These are phyloP conservation scores for Galbula dea DNA, from an alignment of 2,113 vertebrate genomes.

Conservation along the genomic window DNA sequence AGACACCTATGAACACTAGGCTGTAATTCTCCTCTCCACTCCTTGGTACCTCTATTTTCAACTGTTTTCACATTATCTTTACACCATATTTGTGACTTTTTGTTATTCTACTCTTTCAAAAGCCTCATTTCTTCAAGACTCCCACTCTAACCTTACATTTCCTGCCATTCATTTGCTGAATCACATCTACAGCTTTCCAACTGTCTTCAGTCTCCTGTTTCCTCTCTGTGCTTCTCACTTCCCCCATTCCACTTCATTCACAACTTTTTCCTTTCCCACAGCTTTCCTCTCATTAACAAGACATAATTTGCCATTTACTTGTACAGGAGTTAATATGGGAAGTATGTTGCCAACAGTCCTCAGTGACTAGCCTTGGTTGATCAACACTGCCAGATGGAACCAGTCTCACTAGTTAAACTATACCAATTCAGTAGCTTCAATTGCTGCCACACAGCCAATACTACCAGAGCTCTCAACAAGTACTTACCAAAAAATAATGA, in stretches of 20 bases:
- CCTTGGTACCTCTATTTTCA: not conserved
- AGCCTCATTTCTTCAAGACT: not conserved
- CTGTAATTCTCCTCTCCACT: not conserved
- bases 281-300: not conserved
- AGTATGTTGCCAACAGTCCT: not conserved
- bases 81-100: not conserved
- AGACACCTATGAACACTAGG: not conserved
- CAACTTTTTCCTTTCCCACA: not conserved
- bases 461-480: not conserved
- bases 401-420: not conserved
- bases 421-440: not conserved
- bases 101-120: not conserved
- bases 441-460: not conserved
- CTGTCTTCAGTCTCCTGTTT: not conserved
- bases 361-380: not conserved
- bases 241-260: not conserved
- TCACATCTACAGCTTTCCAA: not conserved
- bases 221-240: rapidly evolving
- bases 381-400: not conserved
- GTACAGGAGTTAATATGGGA: not conserved
- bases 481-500: not conserved
- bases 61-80: not conserved
- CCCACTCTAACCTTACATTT: not conserved
- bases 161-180: not conserved
- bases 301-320: not conserved